Base-by-base conservation (phyloP, 2,888 invertebrate genomes). In the Thymelicus acteon region DNA sequence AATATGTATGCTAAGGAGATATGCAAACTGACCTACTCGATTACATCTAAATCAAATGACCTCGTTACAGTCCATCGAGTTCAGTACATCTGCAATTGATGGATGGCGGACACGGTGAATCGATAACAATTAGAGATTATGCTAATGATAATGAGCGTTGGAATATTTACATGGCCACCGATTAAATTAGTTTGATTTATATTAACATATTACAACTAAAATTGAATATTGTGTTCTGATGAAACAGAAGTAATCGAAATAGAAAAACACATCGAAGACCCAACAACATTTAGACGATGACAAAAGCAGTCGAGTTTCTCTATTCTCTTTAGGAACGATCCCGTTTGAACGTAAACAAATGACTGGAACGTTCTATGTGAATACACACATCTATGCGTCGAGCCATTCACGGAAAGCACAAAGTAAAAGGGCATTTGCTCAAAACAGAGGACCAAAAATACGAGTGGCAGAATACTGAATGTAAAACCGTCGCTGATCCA, bases 401-500 rank as follows among this genome's bases (percentile, higher is more conserved):
- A 72, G 60, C 71, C 71, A 49, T 73, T 73, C 67, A 72, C 73
- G 72, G 57, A 58, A 68, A 72, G 73, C 69, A 72, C 72, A 75
- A 76, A 76, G 74, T 71, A 72, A 74, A 72, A 73, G 48, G 72
- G 73, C 73, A 74, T 75, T 74, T 72, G 72, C 72, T 76, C 72
- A 73, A 75, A 75, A 75, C 67, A 67, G 61, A 52, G 71, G 70
- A 72, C 72, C 65, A 74, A 75, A 76, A 76, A 73, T 74, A 75
- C 52, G 72, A 73, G 71, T 73, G 70, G 60, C 74, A 72, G 74
- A 74, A 76, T 19, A 40, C 39, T 64, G 63, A 76, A 76, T 73
- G 76, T 75, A 78, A 78, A 77, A 78, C 73, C 75, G 73, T 76
- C 76, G 69, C 44, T 54, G 71, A 63, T 68, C 68, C 75, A n/a